Evolutionary conservation across 2,113 vertebrate species (phyloP), one percentile per base, ranked within the genome.

Genomic region (Tautogolabrus adspersus): DNA sequence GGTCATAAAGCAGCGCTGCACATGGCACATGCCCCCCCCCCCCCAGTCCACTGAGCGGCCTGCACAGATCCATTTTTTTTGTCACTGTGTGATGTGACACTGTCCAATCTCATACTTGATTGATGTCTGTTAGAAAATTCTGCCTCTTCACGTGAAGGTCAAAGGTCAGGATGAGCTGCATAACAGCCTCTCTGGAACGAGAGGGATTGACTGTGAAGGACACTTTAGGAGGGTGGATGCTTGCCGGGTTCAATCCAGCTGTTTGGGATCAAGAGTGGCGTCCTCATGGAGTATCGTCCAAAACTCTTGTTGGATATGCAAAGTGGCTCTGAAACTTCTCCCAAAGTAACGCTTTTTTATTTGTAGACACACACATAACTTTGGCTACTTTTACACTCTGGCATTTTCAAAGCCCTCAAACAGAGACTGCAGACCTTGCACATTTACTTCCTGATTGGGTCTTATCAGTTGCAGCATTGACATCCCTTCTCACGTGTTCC

Each of bases 121-220:
- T 55, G 58, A 61, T 68, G 55, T 21, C 8, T 2, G 30, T 15
- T 30, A 2, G 54, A 73, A 21, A 7, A 61, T 67, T 23, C 18
- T 47, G 8, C 42, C 47, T 60, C 46, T n/a, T 34, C 8, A 58
- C 26, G 5, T 16, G n/a, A 23, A 3, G 63, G 67, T 73, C 75
- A 55, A 1, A 66, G 80, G 61, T 81, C 80, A 62, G 30, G 56
- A 47, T 56, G 44, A 26, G 66, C 60, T 40, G 11, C 38, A 15
- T 57, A 72, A 55, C 76, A 12, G 40, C 47, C 0, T 40, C 62
- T 34, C 0, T 18, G 8, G 3, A 61, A 23, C 30, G 40, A 30
- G 58, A 67, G 42, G 26, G 52, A 47, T 75, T 64, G 67, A 65
- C 77, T 16, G 52, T 56, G 51, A 72, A 57, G 63, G 75, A 52